Evolutionary conservation across 92 coral and sea anemone species (phyloP), one percentile per base, ranked within the genome.

Genomic region (Meandrina meandrites): DNA sequence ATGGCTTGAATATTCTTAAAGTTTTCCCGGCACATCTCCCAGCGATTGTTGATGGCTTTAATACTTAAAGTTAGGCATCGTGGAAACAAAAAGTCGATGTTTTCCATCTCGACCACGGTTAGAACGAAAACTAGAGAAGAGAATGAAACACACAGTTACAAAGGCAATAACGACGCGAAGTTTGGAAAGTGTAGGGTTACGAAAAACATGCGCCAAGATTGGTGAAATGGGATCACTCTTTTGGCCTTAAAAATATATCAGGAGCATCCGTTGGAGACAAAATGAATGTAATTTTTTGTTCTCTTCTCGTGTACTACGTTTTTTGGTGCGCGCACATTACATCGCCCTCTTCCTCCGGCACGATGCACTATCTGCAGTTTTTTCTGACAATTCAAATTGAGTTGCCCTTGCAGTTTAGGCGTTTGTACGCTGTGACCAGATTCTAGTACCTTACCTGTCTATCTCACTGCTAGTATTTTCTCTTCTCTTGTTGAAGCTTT

Each of bases 31-130:
- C 53, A 48, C 53, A 48, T 32, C 22, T 48, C 48, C 19, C 14
- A 34, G 14, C 15, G 86, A 31, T 82, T 18, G 24, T 54, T 21
- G 17, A 56, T 14, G 11, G 69, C 32, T 11, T 11, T 66, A 10
- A 71, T 51, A 24, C 54, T 71, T 28, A 54, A 40, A 19, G 47
- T 21, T 40, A 83, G 1, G 48, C 36, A 68, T 0, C 27, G 13
- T 10, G 84, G 84, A 48, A 82, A 68, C 42, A 68, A 5, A 22
- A 68, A 69, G 21, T 82, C 45, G 30, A 82, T 48, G 11, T 69
- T 31, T 50, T 82, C 78, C 12, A 82, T 30, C 57, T 30, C 54
- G 6, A 45, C 40, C 78, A 82, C 69, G 16, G 42, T 67, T 22
- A 21, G 48, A 30, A 69, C n/a, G 36, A 42, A 19, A 15, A 22